Percentiles rank a stretch among this genome's conserved stretches.
phyloP scores from a whole-genome alignment of 2,888 invertebrate species.

The Acrocera orbiculus region DNA sequence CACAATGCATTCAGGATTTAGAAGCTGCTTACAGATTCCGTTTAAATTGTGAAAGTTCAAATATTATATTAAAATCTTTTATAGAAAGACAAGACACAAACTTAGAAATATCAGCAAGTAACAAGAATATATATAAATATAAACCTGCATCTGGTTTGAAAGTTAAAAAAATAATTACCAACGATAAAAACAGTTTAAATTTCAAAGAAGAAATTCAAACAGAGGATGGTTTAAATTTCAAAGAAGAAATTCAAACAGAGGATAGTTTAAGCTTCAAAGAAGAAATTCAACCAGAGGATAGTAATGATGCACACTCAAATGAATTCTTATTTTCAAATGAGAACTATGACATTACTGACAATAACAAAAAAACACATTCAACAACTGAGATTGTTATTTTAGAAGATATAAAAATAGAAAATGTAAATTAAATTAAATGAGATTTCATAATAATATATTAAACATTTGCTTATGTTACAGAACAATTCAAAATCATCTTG shows the following conservation, averaged over 20 bases:
- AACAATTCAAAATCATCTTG: too few species aligned
- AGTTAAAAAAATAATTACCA: constrained; percentile 7
- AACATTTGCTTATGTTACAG: too few species aligned
- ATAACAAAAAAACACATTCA: neutral
- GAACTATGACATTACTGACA: neutral
- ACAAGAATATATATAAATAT: constrained; percentile 8
- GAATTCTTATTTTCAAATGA: neutral
- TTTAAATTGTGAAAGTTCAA: constrained; percentile 24
- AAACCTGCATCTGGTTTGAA: constrained; percentile 10
- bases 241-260: neutral
- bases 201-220: neutral
- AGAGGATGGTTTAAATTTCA: too few species aligned
- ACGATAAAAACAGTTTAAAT: neutral
- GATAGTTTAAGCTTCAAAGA: neutral
- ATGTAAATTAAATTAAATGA: too few species aligned
- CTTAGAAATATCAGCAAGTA: constrained; percentile 3
- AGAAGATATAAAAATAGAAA: too few species aligned
- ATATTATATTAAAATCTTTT: constrained; percentile 21
- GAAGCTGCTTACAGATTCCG: constrained; percentile 25
- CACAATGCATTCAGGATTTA: constrained; percentile 21
- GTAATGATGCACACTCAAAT: too few species aligned
- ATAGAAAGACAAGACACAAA: constrained; percentile 4
- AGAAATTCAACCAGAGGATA: neutral
- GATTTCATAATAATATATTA: too few species aligned
- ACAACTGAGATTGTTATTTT: too few species aligned